phyloP scores from a whole-genome alignment of 2,797 vertebrate species.

The Sebastes umbrosus region DNA sequence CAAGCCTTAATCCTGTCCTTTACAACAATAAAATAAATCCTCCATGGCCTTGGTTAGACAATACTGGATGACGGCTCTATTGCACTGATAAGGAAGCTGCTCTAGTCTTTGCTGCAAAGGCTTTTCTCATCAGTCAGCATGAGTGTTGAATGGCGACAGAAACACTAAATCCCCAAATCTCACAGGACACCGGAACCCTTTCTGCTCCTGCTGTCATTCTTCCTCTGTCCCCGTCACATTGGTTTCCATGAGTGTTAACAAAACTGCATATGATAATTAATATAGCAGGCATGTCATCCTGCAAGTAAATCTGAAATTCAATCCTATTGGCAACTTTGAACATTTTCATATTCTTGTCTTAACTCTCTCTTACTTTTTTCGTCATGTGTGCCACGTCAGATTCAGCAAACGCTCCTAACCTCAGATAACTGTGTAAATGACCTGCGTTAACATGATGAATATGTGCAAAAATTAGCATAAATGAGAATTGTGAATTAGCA shows the following conservation, averaged over 20 bases:
- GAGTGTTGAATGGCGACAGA: not conserved
- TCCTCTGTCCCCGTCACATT: not conserved
- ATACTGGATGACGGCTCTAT: not conserved
- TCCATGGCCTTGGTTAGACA: not conserved
- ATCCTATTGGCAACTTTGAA: too few relatives aligned
- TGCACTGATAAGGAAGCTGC: not conserved
- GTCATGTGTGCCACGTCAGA: too few relatives aligned
- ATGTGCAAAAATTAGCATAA: fast-evolving
- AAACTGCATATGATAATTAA: not conserved
- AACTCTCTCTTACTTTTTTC: too few relatives aligned
- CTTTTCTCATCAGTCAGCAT: slow-evolving; percentile 13
- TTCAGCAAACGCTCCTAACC: too few relatives aligned
- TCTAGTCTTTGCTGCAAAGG: not conserved
- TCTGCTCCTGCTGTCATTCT: not conserved
- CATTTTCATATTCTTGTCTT: too few relatives aligned
- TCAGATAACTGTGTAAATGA: too few relatives aligned
- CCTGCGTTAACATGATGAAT: too few relatives aligned
- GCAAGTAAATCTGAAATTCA: not conserved
- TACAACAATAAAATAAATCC: slow-evolving; percentile 16
- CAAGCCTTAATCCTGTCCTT: not conserved
- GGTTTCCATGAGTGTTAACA: not conserved
- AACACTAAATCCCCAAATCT: not conserved
- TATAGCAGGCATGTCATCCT: not conserved
- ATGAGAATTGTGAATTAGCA: too few relatives aligned
- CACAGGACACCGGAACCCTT: not conserved